Conservation (phyloP, 1,140 invertebrate species). For the Atta texana region DNA sequence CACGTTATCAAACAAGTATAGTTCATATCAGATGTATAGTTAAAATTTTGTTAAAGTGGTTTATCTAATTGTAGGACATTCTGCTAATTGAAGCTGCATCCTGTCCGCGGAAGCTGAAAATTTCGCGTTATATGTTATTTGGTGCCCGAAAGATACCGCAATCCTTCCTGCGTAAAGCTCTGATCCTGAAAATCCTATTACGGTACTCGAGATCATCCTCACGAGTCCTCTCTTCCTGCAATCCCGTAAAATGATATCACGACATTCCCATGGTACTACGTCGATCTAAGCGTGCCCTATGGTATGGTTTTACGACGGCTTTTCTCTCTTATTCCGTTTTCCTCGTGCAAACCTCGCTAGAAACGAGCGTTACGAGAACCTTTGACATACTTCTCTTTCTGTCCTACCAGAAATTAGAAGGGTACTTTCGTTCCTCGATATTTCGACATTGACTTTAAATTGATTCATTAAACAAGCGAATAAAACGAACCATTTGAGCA, state of each 20-base stretch:
- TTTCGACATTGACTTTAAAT: conserved; percentile 3
- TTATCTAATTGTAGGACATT: conserved; percentile 28
- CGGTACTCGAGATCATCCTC: conserved; percentile 46
- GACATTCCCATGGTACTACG: conserved; percentile 55
- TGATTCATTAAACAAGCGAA: not conserved
- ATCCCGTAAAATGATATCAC: conserved; percentile 73
- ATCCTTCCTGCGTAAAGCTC: conserved; percentile 38
- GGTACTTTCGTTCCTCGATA: not conserved
- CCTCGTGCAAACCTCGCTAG: not conserved
- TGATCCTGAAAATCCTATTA: conserved; percentile 74
- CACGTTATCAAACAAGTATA: not conserved
- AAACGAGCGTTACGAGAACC: conserved; percentile 27
- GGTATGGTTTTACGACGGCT: conserved; percentile 64
- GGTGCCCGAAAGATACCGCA: conserved; percentile 53
- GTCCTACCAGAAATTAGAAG: conserved; percentile 7
- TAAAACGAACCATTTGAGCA: not conserved
- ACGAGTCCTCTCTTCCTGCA: conserved; percentile 38
- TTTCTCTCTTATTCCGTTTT: conserved; percentile 37
- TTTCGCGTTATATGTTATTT: conserved; percentile 42
- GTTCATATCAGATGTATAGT: not conserved
- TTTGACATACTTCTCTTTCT: conserved; percentile 29
- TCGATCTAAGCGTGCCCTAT: conserved; percentile 65
- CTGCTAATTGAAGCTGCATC: conserved; percentile 42
- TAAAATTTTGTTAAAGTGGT: conserved; percentile 27
- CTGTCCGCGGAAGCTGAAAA: conserved; percentile 34